Percentiles rank a stretch among this genome's conserved stretches.
phyloP scores from a whole-genome alignment of 1,140 invertebrate genomes.

The Cyrtorhinus lividipennis region DNA sequence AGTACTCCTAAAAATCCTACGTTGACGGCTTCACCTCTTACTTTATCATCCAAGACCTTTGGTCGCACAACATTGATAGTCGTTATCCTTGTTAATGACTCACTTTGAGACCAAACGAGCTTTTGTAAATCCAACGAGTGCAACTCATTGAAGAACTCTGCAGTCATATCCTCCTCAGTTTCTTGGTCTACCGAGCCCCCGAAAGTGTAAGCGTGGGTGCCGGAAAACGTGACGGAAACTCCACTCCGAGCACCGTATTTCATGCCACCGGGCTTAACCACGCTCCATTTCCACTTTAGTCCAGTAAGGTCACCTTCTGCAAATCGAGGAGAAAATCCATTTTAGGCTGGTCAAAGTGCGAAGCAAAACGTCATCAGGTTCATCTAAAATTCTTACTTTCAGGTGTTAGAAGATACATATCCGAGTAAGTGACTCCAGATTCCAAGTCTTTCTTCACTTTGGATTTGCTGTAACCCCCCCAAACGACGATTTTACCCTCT shows the following conservation, averaged over 20 bases:
- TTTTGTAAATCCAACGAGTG: slow-evolving; percentile 60
- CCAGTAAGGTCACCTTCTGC: slow-evolving; percentile 44
- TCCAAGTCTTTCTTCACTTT: slow-evolving; percentile 65
- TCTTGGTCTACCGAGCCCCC: slow-evolving; percentile 55
- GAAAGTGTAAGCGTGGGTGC: slow-evolving; percentile 52
- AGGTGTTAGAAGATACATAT: slow-evolving; percentile 59
- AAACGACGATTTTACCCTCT: slow-evolving; percentile 55
- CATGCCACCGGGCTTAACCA: slow-evolving; percentile 50
- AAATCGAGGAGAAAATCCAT: too few species aligned
- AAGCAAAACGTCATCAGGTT: too few species aligned
- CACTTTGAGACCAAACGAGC: slow-evolving; percentile 48
- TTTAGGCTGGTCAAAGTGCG: slow-evolving; percentile 14
- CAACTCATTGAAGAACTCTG: slow-evolving; percentile 73
- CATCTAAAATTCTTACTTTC: slow-evolving; percentile 41
- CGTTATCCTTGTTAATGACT: too few species aligned
- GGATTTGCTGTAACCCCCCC: slow-evolving; percentile 77
- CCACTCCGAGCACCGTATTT: slow-evolving; percentile 52
- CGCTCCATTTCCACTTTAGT: slow-evolving; percentile 60
- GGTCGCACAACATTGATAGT: too few species aligned
- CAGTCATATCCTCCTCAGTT: slow-evolving; percentile 61
- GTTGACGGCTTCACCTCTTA: too few species aligned
- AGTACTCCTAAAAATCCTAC: too few species aligned
- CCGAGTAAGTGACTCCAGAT: slow-evolving; percentile 61
- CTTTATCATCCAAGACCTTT: too few species aligned
- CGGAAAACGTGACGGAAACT: slow-evolving; percentile 35